These are phyloP conservation scores for Pedetes capensis DNA, from an alignment of 2,113 vertebrate genomes.

Conservation along the genomic window DNA sequence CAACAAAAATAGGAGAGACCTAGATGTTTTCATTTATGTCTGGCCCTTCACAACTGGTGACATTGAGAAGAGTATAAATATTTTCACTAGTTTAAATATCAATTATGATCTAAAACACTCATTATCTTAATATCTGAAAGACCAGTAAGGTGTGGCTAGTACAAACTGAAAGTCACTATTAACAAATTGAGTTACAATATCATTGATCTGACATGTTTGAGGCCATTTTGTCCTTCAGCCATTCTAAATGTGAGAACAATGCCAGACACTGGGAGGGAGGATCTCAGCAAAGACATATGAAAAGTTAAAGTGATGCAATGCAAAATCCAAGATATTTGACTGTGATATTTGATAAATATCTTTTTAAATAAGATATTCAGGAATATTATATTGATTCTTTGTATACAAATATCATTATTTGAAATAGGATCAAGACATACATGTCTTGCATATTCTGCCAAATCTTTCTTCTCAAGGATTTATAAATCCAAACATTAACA, in stretches of 20 bases:
- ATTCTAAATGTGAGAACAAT: not conserved
- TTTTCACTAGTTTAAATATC: not conserved
- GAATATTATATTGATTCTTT: not conserved
- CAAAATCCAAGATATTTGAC: not conserved
- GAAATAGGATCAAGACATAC: not conserved
- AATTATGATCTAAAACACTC: not conserved
- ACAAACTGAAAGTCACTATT: not conserved
- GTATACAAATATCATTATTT: not conserved
- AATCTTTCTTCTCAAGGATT: not conserved
- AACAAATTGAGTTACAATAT: not conserved
- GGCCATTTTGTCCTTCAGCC: not conserved
- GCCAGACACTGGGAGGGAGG: not conserved
- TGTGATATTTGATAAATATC: not conserved
- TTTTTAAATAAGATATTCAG: not conserved
- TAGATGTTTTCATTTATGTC: not conserved
- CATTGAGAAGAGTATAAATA: not conserved
- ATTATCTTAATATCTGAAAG: not conserved
- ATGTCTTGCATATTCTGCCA: not conserved
- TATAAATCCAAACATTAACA: not conserved
- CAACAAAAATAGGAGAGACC: no score
- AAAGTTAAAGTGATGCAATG: not conserved
- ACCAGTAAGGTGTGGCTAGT: not conserved
- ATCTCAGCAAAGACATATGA: not conserved
- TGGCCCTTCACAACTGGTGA: not conserved
- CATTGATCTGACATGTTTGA: not conserved